Conservation (phyloP, 1,140 invertebrate genomes). For the Halesus radiatus region DNA sequence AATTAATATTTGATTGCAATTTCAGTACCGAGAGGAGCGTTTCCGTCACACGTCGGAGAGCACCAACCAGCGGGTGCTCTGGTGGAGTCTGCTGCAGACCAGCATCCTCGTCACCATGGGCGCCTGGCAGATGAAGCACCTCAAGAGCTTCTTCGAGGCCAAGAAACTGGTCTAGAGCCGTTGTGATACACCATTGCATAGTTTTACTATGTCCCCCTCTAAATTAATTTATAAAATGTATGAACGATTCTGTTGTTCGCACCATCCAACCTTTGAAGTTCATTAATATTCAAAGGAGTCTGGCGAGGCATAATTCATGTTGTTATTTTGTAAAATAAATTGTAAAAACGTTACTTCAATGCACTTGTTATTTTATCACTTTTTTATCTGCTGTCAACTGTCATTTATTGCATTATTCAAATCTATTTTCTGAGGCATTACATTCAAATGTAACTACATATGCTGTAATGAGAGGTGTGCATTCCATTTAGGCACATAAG, state of each 20-base stretch:
- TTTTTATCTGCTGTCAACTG: too few species aligned
- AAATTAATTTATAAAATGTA: conserved; percentile 10
- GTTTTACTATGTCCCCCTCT: background rate
- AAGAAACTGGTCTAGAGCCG: conserved; percentile 94
- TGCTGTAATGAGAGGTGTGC: too few species aligned
- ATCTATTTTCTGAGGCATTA: too few species aligned
- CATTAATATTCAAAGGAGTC: background rate
- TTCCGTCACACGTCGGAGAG: conserved; percentile 98
- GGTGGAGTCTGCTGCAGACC: conserved; percentile 97
- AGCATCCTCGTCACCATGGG: conserved; percentile 92
- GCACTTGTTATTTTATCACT: background rate
- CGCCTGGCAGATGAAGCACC: conserved; percentile 98
- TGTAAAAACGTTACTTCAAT: background rate
- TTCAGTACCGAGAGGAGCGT: conserved; percentile 96
- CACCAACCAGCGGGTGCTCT: conserved; percentile 96
- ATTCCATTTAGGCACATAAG: too few species aligned
- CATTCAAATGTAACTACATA: too few species aligned
- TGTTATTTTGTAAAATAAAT: conserved; percentile 4
- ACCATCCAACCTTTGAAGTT: background rate
- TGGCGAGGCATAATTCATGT: background rate
- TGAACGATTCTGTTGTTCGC: conserved; percentile 39
- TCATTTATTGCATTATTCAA: too few species aligned
- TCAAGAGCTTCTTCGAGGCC: conserved; percentile 99
- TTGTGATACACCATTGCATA: background rate
- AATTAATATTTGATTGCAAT: conserved; percentile 57